Base-by-base conservation (phyloP, 2,113 vertebrate species). In the Zapornia atra region DNA sequence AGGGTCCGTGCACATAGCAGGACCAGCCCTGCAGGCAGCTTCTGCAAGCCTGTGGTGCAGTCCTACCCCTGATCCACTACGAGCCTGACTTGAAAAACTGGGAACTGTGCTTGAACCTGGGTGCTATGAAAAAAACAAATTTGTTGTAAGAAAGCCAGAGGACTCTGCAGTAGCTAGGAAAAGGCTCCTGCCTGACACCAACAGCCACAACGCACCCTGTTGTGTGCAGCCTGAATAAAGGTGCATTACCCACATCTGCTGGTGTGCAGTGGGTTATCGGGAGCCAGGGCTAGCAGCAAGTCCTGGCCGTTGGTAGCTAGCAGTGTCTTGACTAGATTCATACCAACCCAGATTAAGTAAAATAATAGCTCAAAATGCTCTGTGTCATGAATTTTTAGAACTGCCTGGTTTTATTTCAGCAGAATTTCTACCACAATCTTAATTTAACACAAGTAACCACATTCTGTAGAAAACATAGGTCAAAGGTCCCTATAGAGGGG, bases 191-290 rank as follows among this genome's bases (percentile, higher is more conserved):
- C 42, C 53, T 77, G 61, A 54, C 34, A 65, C 9, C 33, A 72
- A 5, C 15, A 65, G 33, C 31, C 63, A 31, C 86, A 51, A 11
- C 4, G 18, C 48, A 6, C 38, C 63, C 25, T 54, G 1, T 44
- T 44, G 21, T 28, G 17, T 82, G 48, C 38, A 68, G 38, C 20
- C 65, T 38, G 24, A 54, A 56, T 38, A 53, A 91, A 79, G 34
- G 16, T 84, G 48, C 0, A 1, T 38, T 38, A 38, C 2, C 44
- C 57, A 60, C 1, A 1, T 11, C 22, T 4, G 4, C 18, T 1
- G 1, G 51, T 1, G 1, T 15, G 57, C 1, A 1, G 8, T 29
- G 66, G 42, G 19, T 19, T 40, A 56, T 4, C 7, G n/a, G 26
- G 44, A 86, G 9, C 29, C 1, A 4, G 33, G 36, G 16, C 34